Evolutionary conservation across 1,140 invertebrate species (phyloP).

Genomic region (Calosoma granatense): DNA sequence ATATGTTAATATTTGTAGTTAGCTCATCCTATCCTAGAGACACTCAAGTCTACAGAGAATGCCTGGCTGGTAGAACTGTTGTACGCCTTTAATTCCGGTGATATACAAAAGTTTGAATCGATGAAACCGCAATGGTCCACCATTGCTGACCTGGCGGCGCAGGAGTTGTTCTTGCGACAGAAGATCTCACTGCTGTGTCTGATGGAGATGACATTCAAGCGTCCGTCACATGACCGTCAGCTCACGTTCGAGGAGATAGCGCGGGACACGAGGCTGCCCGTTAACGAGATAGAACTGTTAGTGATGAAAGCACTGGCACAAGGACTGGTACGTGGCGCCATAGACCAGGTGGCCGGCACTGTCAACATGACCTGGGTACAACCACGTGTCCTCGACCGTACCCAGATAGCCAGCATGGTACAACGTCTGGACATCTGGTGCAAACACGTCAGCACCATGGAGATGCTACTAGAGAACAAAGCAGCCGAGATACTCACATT

Average conservation of each 20-base stretch:
- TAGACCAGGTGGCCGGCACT: constrained; percentile 73
- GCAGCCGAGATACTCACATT: constrained; percentile 75
- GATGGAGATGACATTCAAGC: constrained; percentile 87
- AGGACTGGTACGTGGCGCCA: constrained; percentile 84
- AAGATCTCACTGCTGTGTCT: constrained; percentile 93
- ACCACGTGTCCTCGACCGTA: constrained; percentile 74
- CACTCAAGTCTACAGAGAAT: constrained; percentile 70
- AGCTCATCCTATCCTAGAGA: constrained; percentile 87
- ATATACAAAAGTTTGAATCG: constrained; percentile 75
- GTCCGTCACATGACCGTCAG: constrained; percentile 59
- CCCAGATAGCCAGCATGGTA: constrained; percentile 69
- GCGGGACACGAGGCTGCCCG: constrained; percentile 66
- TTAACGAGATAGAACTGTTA: constrained; percentile 84
- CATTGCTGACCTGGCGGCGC: constrained; percentile 77
- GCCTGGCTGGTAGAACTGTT: constrained; percentile 86
- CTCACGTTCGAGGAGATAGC: constrained; percentile 90
- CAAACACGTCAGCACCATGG: constrained; percentile 72
- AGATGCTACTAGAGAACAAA: constrained; percentile 66
- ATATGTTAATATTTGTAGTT: constrained; percentile 44
- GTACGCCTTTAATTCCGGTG: constrained; percentile 85
- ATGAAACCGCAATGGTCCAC: constrained; percentile 71
- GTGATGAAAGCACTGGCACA: constrained; percentile 98
- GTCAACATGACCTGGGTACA: constrained; percentile 86
- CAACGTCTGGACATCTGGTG: constrained; percentile 70
- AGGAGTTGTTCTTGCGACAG: constrained; percentile 74